These are phyloP conservation scores for Nowickia ferox DNA, from an alignment of 2,888 invertebrate species.

Conservation along the genomic window DNA sequence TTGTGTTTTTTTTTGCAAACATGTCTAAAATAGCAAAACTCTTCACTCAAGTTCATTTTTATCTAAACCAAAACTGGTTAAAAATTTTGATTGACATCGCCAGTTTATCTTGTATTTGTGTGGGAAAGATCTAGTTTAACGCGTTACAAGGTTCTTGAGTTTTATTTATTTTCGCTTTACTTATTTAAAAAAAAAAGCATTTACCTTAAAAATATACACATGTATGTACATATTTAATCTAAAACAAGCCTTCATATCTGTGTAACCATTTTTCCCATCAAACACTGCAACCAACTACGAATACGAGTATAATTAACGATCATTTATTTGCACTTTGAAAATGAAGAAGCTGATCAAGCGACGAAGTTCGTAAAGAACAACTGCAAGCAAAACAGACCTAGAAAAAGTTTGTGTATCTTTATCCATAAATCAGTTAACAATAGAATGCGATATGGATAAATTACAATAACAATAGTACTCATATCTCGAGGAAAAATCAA, in stretches of 20 bases:
- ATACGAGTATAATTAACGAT: constrained; percentile 31
- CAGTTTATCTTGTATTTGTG: neutral
- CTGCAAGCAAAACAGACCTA: constrained; percentile 47
- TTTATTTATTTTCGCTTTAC: neutral
- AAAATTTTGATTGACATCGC: neutral
- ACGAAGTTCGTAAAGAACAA: constrained; percentile 18
- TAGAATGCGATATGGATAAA: constrained; percentile 59
- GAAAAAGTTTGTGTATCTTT: constrained; percentile 33
- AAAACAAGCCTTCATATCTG: neutral
- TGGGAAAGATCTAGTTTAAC: constrained; percentile 24
- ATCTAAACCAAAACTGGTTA: neutral
- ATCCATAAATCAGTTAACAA: constrained; percentile 59
- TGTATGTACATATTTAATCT: neutral
- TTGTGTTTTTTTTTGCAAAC: neutral
- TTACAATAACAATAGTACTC: constrained; percentile 38
- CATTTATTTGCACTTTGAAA: constrained; percentile 53
- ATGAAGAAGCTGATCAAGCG: constrained; percentile 21
- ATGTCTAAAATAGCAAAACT: neutral
- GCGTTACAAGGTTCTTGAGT: constrained; percentile 5
- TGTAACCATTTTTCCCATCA: neutral
- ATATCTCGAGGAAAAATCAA: neutral
- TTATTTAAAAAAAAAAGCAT: neutral
- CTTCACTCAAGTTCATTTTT: neutral
- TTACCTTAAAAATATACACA: neutral
- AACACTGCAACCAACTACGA: constrained; percentile 7